A percentile compares a stretch with the other conserved stretches of the same genome.
These are phyloP conservation scores for Glaucomys volans DNA, from an alignment of 2,113 vertebrate species.

Conservation along the genomic window DNA sequence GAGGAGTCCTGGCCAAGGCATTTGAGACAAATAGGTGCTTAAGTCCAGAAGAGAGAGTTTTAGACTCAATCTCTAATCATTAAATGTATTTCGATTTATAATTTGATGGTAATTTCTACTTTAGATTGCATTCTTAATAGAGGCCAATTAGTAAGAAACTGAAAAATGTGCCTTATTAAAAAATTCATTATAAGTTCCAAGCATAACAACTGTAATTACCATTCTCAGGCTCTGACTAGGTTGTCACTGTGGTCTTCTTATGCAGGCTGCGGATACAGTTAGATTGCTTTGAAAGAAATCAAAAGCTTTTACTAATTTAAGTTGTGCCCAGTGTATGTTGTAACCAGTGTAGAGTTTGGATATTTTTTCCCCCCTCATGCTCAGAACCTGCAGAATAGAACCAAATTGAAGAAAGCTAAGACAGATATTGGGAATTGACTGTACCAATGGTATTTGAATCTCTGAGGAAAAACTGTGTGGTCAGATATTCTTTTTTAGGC, in stretches of 20 bases:
- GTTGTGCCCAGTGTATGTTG: neutral
- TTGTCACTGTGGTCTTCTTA: neutral
- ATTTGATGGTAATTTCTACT: conserved; percentile 60
- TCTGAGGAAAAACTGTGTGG: neutral
- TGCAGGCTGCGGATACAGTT: neutral
- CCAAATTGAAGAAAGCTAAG: neutral
- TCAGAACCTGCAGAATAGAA: conserved; percentile 53
- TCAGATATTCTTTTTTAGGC: neutral
- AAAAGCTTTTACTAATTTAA: conserved; percentile 22
- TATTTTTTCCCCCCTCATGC: neutral
- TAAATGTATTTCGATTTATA: conserved; percentile 37
- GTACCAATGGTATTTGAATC: neutral
- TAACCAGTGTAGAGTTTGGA: neutral
- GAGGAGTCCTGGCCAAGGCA: neutral
- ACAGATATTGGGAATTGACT: neutral
- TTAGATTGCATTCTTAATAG: conserved; percentile 40
- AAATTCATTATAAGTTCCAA: conserved; percentile 30
- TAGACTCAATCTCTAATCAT: conserved; percentile 29
- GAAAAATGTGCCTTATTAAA: conserved; percentile 52
- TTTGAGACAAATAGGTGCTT: neutral
- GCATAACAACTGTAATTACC: neutral
- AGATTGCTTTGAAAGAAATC: conserved; percentile 36
- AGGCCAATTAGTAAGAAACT: conserved; percentile 45
- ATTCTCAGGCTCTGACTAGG: neutral
- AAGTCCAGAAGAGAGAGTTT: conserved; percentile 16